Evolutionary conservation across 2,797 vertebrate species (phyloP).

Genomic region (Dryobates pubescens): DNA sequence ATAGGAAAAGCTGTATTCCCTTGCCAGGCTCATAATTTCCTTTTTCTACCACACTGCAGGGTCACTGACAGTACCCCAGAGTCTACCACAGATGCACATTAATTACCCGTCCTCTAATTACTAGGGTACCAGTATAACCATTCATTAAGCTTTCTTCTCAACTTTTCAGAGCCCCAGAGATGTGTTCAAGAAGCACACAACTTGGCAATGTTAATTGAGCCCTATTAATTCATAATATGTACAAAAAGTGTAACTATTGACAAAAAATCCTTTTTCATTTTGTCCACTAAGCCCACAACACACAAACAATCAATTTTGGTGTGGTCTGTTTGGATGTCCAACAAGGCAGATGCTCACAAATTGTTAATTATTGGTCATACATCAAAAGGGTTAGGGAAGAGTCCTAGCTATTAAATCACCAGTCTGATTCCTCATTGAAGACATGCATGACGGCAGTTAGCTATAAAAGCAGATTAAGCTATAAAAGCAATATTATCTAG

Average conservation of each 20-base stretch:
- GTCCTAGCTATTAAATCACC: conserved; percentile 29
- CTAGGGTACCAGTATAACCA: conserved; percentile 82
- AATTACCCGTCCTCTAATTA: conserved; percentile 93
- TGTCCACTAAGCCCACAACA: conserved; percentile 20
- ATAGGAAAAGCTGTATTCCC: conserved; percentile 76
- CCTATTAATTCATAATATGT: conserved; percentile 87
- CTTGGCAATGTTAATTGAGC: conserved; percentile 89
- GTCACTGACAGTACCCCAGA: conserved; percentile 72
- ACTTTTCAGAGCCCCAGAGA: conserved; percentile 82
- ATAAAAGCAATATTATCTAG: too few species aligned
- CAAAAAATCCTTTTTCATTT: conserved; percentile 68
- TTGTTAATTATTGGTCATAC: conserved; percentile 57
- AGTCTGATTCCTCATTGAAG: conserved; percentile 46
- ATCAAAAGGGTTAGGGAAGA: conserved; percentile 42
- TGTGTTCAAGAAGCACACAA: conserved; percentile 78
- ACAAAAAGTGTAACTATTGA: conserved; percentile 72
- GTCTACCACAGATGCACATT: conserved; percentile 85
- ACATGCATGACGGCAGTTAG: background rate
- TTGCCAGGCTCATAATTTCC: conserved; percentile 73
- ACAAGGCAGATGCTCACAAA: conserved; percentile 43
- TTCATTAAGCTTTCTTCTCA: conserved; percentile 90
- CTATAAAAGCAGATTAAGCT: too few species aligned
- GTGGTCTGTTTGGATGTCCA: conserved; percentile 42
- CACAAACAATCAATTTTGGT: conserved; percentile 41
- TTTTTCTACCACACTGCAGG: conserved; percentile 68